These are phyloP conservation scores for Phoxinus phoxinus DNA, from an alignment of 2,113 vertebrate genomes.

Conservation along the genomic window DNA sequence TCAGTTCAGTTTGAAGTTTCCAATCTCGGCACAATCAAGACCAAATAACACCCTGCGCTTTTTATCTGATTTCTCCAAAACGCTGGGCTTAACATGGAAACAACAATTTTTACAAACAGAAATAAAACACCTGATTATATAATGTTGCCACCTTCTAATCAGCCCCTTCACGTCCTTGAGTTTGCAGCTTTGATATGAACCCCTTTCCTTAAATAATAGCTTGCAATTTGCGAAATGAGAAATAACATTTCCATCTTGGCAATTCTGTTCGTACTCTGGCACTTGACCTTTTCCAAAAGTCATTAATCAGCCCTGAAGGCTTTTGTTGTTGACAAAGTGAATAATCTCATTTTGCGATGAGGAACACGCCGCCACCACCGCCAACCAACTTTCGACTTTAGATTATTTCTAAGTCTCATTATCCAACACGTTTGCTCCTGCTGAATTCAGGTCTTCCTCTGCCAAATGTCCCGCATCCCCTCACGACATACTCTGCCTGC, in stretches of 20 bases:
- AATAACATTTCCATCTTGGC: conserved; percentile 23
- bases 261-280: neutral
- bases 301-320: conserved; percentile 18
- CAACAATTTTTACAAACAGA: neutral
- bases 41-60: neutral
- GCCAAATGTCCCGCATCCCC: neutral
- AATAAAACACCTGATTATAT: conserved; percentile 17
- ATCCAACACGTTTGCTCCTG: neutral
- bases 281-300: conserved; percentile 30
- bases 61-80: conserved; percentile 22
- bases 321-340: conserved; percentile 41
- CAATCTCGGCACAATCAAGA: neutral
- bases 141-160: neutral
- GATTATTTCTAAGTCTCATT: conserved; percentile 21
- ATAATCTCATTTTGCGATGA: conserved; percentile 3
- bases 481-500: conserved; percentile 17
- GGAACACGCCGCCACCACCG: neutral
- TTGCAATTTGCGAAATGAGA: conserved; percentile 14
- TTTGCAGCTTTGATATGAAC: neutral
- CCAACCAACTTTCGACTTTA: neutral
- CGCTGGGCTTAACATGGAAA: neutral
- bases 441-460: neutral
- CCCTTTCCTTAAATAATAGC: conserved; percentile 9
- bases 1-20: neutral
- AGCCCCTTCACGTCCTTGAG: neutral